Base-by-base conservation (phyloP, 2,888 invertebrate genomes). In the Rotaria socialis region DNA sequence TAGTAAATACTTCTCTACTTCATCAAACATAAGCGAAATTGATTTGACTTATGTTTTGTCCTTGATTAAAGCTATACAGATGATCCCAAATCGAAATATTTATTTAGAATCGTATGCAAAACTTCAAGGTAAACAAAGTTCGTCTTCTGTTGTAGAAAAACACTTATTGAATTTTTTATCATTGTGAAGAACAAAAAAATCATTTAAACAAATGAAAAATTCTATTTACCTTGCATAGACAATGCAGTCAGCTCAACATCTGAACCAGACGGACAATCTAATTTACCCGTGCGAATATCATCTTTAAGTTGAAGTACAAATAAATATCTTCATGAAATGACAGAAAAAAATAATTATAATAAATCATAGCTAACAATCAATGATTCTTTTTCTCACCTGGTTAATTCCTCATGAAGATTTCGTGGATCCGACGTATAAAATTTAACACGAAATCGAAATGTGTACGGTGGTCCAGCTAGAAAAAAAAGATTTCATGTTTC, bases 391-490 rank as follows among this genome's bases (percentile, higher is more conserved):
- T 47, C 6, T 80, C 8, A 80, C 80, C 98, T 94, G 8, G 98
- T 99, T 88, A 98, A 92, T 92, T 99, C 99, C 92, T 99, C 99
- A 87, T 96, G 94, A 87, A 99, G 92, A 88, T 90, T 90, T 89
- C 96, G 97, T 16, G 99, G 99, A 91, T 99, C 99, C 0, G 97
- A 97, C 3, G 98, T 96, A 92, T 98, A 99, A 92, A 99, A 99
- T 92, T 99, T 99, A 6, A 99, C 98, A 92, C 95, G 95, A 85
- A 99, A 93, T 10, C 80, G 56, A 47, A 75, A 75, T 75, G 75
- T 75, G n/a, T 75, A 75, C 47, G 75, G 75, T 43, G 75, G 75
- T 24, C 75, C 75, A 43, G 47, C 75, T 75, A 75, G 2, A 2
- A 47, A 24, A 43, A 4, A 41, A 10, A 3, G 11, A 24, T 24